phyloP scores from a whole-genome alignment of 2,888 invertebrate species.

The Dorcus parallelipipedus region DNA sequence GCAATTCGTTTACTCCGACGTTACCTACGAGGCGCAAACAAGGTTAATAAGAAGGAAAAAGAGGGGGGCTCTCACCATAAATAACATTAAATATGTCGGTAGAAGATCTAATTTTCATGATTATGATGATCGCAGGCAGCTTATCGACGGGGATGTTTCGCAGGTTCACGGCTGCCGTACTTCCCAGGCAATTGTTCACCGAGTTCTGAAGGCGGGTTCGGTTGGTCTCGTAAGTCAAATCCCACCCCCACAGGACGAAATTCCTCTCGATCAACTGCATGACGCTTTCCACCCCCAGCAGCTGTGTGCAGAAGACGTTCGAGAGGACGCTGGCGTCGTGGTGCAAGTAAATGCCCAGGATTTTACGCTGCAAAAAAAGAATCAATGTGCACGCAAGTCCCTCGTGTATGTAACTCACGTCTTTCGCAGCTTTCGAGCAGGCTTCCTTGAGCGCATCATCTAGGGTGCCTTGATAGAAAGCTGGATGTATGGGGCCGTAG shows the following conservation, averaged over 20 bases:
- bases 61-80: conserved; percentile 61
- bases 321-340: conserved; percentile 93
- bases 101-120: conserved; percentile 82
- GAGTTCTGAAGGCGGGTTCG: conserved; percentile 74
- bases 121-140: conserved; percentile 83
- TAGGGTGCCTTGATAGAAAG: conserved; percentile 87
- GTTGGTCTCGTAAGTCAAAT: conserved; percentile 86
- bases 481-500: conserved; percentile 83
- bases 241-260: conserved; percentile 97
- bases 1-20: conserved; percentile 83
- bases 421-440: conserved; percentile 83
- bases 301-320: conserved; percentile 95
- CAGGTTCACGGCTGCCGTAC: conserved; percentile 79
- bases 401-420: conserved; percentile 56
- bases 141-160: conserved; percentile 82
- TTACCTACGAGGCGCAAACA: conserved; percentile 55
- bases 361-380: conserved; percentile 68
- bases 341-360: conserved; percentile 93
- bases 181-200: conserved; percentile 73
- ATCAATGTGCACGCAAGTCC: neutral
- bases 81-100: conserved; percentile 90
- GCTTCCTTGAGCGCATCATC: conserved; percentile 90
- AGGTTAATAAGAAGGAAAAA: neutral
- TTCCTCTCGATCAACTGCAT: conserved; percentile 85
- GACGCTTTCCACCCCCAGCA: conserved; percentile 88